A percentile compares a stretch with the other conserved stretches of the same genome.
These are phyloP conservation scores for Cyprinella venusta DNA, from an alignment of 2,797 vertebrate species.

Conservation along the genomic window DNA sequence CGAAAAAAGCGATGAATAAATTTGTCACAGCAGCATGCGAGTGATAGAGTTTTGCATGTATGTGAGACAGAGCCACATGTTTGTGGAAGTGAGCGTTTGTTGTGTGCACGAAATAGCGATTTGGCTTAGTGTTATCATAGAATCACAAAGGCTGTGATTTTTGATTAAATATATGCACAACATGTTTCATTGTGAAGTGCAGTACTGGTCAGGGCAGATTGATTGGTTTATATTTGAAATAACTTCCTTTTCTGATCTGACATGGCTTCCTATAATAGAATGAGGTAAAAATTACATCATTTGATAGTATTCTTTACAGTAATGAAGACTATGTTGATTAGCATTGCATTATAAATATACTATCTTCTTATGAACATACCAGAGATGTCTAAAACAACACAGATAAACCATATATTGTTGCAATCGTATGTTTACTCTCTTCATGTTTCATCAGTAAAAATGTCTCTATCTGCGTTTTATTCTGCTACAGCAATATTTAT, in stretches of 20 bases:
- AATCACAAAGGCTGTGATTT: background rate
- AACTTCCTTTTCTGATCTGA: too few relatives aligned
- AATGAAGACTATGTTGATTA: too few relatives aligned
- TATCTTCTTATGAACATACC: too few relatives aligned
- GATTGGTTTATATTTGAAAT: background rate
- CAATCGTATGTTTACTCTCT: background rate
- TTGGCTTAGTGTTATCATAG: background rate
- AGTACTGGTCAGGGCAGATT: background rate
- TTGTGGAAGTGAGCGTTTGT: background rate
- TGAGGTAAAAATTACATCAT: too few relatives aligned
- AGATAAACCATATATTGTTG: background rate
- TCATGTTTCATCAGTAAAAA: background rate
- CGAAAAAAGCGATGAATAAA: background rate
- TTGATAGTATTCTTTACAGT: too few relatives aligned
- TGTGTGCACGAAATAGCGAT: background rate
- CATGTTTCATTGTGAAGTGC: background rate
- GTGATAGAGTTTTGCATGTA: background rate
- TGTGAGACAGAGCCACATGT: background rate
- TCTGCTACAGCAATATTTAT: too few relatives aligned
- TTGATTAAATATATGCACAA: background rate
- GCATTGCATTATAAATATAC: too few relatives aligned
- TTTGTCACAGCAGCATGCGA: background rate
- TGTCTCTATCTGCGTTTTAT: too few relatives aligned
- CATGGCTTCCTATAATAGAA: too few relatives aligned
- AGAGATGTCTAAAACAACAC: background rate